Conservation (phyloP, 2,797 vertebrate species). For the Lutjanus argentimaculatus region DNA sequence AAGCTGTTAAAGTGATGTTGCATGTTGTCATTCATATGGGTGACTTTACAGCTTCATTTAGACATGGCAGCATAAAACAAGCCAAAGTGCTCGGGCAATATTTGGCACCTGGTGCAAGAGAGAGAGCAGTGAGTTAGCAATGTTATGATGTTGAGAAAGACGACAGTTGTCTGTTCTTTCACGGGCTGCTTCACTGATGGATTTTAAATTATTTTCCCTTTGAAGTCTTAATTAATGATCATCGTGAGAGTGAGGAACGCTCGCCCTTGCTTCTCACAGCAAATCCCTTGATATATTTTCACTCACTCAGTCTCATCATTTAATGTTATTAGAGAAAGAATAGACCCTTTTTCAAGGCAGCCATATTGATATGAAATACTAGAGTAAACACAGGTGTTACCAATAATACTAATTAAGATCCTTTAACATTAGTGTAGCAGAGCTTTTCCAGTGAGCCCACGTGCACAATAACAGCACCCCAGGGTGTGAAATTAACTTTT, state of each 20-base stretch:
- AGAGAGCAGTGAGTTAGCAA: background rate
- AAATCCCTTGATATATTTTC: background rate
- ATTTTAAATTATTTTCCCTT: slow-evolving; percentile 33
- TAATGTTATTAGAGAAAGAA: too few species aligned
- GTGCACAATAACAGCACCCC: too few species aligned
- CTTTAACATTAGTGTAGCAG: too few species aligned
- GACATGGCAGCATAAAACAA: background rate
- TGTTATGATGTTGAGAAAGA: background rate
- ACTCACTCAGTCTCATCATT: too few species aligned
- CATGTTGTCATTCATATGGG: background rate
- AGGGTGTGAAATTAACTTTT: too few species aligned
- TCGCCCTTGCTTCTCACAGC: slow-evolving; percentile 7
- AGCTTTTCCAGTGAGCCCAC: too few species aligned
- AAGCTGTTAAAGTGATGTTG: background rate
- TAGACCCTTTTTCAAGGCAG: too few species aligned
- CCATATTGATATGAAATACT: too few species aligned
- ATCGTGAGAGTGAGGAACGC: slow-evolving; percentile 6
- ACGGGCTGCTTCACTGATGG: slow-evolving; percentile 14
- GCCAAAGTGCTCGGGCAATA: background rate
- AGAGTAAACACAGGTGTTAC: too few species aligned
- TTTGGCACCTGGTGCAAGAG: background rate
- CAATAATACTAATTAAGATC: too few species aligned
- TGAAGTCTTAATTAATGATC: slow-evolving; percentile 36
- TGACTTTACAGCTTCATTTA: slow-evolving; percentile 1
- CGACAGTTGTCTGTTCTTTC: background rate